These are phyloP conservation scores for Atrina japonica DNA, from an alignment of 2,888 invertebrate genomes.

Conservation along the genomic window DNA sequence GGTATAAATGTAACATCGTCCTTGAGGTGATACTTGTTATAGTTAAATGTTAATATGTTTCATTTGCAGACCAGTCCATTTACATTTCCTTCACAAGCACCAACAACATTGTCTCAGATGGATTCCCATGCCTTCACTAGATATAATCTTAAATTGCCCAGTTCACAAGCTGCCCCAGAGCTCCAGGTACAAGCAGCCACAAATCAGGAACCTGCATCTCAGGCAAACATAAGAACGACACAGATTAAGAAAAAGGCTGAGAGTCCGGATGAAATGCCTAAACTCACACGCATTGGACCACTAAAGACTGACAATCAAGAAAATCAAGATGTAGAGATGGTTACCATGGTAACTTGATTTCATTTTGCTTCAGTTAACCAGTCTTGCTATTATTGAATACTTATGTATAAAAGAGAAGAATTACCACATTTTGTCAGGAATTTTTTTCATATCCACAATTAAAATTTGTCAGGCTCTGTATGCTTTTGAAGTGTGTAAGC, in stretches of 20 bases:
- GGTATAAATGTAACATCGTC: too few relatives aligned
- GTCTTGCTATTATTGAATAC: too few relatives aligned
- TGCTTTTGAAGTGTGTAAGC: too few relatives aligned
- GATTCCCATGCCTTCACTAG: slow-evolving; percentile 26
- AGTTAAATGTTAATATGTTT: too few relatives aligned
- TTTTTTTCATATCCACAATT: too few relatives aligned
- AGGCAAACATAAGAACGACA: background rate
- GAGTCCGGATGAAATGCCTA: slow-evolving; percentile 59
- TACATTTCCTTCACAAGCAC: slow-evolving; percentile 38
- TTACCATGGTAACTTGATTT: slow-evolving; percentile 2
- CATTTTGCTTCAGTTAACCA: too few relatives aligned
- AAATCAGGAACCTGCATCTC: background rate
- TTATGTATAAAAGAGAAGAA: too few relatives aligned
- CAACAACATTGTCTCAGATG: slow-evolving; percentile 19
- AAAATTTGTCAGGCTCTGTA: background rate
- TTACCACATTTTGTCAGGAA: too few relatives aligned
- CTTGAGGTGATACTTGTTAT: too few relatives aligned
- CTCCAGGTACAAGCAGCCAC: background rate
- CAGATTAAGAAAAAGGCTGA: slow-evolving; percentile 40
- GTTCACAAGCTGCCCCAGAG: background rate
- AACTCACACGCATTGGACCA: slow-evolving; percentile 50
- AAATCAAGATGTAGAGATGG: slow-evolving; percentile 28
- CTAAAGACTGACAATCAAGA: slow-evolving; percentile 14
- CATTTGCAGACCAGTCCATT: slow-evolving; percentile 32
- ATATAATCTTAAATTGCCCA: slow-evolving; percentile 20